Evolutionary conservation across 2,797 vertebrate species (phyloP).

Genomic region (Spinibarbus caldwelli): DNA sequence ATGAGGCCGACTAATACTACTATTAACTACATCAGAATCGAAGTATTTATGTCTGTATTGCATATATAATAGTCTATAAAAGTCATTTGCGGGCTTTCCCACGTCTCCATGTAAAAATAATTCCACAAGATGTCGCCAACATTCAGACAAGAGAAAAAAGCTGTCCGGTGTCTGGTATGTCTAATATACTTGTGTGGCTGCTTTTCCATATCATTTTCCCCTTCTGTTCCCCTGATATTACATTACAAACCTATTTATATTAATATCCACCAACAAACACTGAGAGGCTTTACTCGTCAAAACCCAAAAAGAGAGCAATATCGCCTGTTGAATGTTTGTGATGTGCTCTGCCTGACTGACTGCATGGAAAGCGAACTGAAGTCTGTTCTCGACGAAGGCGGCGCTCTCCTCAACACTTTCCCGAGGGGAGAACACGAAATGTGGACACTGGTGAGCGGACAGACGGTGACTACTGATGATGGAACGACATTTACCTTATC

Average conservation of each 20-base stretch:
- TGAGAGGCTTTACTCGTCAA: neutral
- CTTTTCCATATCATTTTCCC: neutral
- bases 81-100: too few species aligned
- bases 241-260: neutral
- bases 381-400: slow-evolving; percentile 31
- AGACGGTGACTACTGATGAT: neutral
- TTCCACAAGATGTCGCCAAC: slow-evolving; percentile 43
- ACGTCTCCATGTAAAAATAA: neutral
- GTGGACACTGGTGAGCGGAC: slow-evolving; percentile 23
- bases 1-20: too few species aligned
- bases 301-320: neutral
- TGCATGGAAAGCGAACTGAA: neutral
- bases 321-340: slow-evolving; percentile 30
- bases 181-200: neutral
- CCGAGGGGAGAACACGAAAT: neutral
- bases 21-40: too few species aligned
- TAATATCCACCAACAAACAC: too few species aligned
- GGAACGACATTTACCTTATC: neutral
- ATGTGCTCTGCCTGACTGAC: neutral
- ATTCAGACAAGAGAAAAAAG: neutral
- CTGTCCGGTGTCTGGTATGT: neutral
- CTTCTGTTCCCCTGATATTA: neutral
- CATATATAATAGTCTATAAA: too few species aligned
- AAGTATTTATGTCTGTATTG: too few species aligned
- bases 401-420: slow-evolving; percentile 42